phyloP scores from a whole-genome alignment of 1,140 invertebrate species.

The Drosophila nigromelanica region DNA sequence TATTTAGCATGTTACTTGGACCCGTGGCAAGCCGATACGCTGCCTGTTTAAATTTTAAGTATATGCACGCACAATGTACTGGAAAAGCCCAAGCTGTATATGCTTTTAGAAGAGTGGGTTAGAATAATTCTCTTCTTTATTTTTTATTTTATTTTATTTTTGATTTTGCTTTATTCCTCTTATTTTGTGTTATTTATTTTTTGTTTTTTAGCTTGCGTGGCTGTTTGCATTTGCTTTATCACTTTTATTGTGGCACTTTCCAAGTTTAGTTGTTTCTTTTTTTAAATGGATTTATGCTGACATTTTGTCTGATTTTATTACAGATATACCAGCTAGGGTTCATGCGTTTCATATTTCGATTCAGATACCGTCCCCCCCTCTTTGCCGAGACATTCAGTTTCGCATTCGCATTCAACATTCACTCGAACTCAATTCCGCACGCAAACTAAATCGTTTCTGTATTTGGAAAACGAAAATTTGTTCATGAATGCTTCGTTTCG shows the following conservation, averaged over 20 bases:
- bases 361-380: conserved; percentile 28
- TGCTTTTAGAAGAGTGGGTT: conserved; percentile 10
- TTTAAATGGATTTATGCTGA: not conserved
- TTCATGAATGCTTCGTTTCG: conserved; percentile 56
- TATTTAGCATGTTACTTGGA: conserved; percentile 69
- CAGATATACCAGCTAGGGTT: conserved; percentile 1
- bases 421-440: conserved; percentile 75
- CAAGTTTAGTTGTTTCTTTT: not conserved
- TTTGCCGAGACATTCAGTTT: conserved; percentile 21
- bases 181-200: conserved; percentile 12
- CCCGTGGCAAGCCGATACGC: conserved; percentile 45
- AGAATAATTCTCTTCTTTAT: conserved; percentile 19
- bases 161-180: conserved; percentile 19
- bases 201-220: conserved; percentile 24
- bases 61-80: conserved; percentile 58
- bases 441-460: conserved; percentile 82
- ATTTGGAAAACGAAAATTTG: conserved; percentile 74
- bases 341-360: conserved; percentile 26
- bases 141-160: conserved; percentile 22
- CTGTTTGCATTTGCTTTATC: conserved; percentile 26
- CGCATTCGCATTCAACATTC: conserved; percentile 58
- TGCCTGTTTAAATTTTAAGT: conserved; percentile 66
- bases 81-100: conserved; percentile 52
- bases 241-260: conserved; percentile 15
- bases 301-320: conserved; percentile 8